Percentiles rank a stretch among this genome's conserved stretches.
phyloP scores from a whole-genome alignment of 2,888 invertebrate genomes.

The Drosophila yooni region DNA sequence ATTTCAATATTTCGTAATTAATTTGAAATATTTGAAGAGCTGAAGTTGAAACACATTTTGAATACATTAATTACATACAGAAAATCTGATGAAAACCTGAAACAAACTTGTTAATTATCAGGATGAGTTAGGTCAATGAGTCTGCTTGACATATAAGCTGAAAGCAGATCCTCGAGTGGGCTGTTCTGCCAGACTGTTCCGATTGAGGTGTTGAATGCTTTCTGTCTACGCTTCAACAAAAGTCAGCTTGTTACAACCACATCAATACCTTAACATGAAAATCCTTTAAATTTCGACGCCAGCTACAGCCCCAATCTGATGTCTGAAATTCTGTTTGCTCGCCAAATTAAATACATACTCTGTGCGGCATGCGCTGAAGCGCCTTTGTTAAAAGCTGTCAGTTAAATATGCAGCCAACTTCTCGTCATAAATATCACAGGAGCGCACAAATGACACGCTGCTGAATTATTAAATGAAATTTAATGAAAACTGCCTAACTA shows the following conservation, averaged over 20 bases:
- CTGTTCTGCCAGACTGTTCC: neutral
- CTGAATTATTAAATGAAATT: constrained; percentile 76
- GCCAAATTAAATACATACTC: constrained; percentile 18
- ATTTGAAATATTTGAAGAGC: neutral
- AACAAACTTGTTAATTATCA: neutral
- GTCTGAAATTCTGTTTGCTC: neutral
- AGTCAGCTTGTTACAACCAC: neutral
- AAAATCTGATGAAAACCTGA: neutral
- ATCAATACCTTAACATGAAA: neutral
- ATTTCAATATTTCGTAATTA: neutral
- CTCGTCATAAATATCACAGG: constrained; percentile 60
- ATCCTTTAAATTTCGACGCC: constrained; percentile 2
- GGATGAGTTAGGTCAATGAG: neutral
- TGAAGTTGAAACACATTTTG: neutral
- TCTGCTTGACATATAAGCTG: neutral
- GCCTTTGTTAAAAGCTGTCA: constrained; percentile 10
- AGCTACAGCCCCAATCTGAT: neutral
- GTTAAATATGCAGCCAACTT: constrained; percentile 70
- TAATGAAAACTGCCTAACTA: constrained; percentile 73
- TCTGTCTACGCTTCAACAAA: neutral
- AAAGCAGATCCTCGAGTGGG: neutral
- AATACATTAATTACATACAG: too few relatives aligned
- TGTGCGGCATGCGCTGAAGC: constrained; percentile 15
- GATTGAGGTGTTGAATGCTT: neutral
- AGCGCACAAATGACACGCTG: constrained; percentile 32